Base-by-base conservation (phyloP, 2,888 invertebrate species). In the Galerucella calmariensis region DNA sequence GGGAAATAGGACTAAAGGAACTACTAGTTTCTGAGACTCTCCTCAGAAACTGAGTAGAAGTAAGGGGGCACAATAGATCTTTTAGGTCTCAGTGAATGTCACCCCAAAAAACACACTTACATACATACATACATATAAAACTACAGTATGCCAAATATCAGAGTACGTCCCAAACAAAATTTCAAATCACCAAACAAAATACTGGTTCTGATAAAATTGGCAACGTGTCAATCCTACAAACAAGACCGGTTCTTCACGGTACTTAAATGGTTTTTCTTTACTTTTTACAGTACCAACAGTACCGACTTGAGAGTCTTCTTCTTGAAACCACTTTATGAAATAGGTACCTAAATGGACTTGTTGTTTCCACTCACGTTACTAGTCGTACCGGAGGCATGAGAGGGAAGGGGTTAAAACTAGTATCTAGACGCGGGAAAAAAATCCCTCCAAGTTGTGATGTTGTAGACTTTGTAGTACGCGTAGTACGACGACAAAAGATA, bases 201-300 rank as follows among this genome's bases (percentile, higher is more conserved):
- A 20, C 9, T 56, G 20, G 56, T 56, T 56, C 9, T 10, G 11
- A 20, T 56, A 56, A 56, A 56, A 3, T 20, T 48, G 77, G 70
- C 77, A 77, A 77, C 77, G 75, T 20, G 69, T 74, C 68, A 67
- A 73, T 59, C 77, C 71, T 71, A 61, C 58, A 66, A 72, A 61
- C 62, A 41, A 69, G 73, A 77, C 77, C 77, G 77, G 77, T 77
- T 77, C 70, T 77, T 73, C 75, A 20, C 61, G 73, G 74, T 70
- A 48, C 63, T 66, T 71, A 67, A 67, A 63, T 58, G 70, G 74
- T 67, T 68, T 67, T 70, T 67, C 27, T 74, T 67, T 71, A 20
- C 67, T n/a, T 71, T 53, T 71, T 67, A 58, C 41, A 44, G 27
- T 62, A 35, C 46, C 46, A 71, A 56, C 27, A 58, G 56, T 67